Evolutionary conservation across 2,113 vertebrate genomes (phyloP).

Genomic region (Coptodon rendalli): DNA sequence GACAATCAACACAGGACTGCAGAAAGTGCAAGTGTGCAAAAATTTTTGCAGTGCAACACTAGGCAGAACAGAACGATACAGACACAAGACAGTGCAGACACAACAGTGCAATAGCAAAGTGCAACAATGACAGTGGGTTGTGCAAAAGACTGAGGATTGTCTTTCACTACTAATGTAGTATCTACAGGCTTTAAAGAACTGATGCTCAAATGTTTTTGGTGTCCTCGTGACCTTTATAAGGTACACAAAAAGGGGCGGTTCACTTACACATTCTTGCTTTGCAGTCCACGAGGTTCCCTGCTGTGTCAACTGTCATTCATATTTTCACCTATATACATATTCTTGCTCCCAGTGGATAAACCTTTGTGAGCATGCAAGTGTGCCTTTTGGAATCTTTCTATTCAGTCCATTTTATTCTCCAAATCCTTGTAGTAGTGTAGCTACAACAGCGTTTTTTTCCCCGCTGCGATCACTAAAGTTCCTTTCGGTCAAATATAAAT

Average conservation of each 20-base stretch:
- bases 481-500: neutral
- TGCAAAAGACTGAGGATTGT: neutral
- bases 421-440: neutral
- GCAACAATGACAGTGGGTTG: neutral
- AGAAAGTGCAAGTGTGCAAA: neutral
- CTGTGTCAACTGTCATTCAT: neutral
- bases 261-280: neutral
- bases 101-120: neutral
- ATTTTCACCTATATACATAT: neutral
- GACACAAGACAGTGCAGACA: rapidly evolving
- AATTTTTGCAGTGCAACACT: neutral
- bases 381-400: neutral
- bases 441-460: rapidly evolving
- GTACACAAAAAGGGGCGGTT: neutral
- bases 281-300: neutral
- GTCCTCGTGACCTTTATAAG: neutral
- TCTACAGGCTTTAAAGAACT: rapidly evolving
- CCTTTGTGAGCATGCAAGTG: neutral
- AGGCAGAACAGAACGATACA: neutral
- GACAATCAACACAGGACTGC: neutral
- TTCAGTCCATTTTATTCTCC: neutral
- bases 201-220: neutral
- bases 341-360: neutral
- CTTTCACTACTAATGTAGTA: neutral
- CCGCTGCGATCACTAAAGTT: neutral